phyloP scores from a whole-genome alignment of 2,113 vertebrate species.

The Apus apus region DNA sequence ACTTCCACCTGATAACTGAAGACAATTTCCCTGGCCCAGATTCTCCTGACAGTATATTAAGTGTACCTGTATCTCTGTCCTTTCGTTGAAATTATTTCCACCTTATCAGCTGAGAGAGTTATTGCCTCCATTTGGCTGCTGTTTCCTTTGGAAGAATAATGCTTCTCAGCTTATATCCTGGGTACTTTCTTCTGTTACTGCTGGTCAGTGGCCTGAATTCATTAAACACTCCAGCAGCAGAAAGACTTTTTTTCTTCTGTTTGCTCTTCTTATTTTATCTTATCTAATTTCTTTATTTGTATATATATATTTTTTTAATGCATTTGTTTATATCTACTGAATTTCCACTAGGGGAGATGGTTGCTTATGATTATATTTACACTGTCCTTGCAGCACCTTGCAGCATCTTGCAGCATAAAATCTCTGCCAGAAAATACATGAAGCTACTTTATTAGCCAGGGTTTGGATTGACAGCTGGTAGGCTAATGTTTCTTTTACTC shows the following conservation, averaged over 20 bases:
- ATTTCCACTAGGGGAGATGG: not conserved
- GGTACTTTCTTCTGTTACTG: not conserved
- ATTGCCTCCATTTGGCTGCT: not conserved
- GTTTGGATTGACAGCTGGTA: conserved; percentile 21
- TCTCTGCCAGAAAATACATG: not conserved
- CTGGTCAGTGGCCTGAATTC: not conserved
- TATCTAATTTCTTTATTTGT: not conserved
- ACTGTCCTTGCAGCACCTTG: not conserved
- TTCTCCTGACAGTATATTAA: not conserved
- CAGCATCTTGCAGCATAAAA: not conserved
- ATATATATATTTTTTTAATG: not conserved
- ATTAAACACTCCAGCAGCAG: not conserved
- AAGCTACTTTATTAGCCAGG: not conserved
- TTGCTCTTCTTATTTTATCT: not conserved
- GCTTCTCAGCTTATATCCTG: not conserved
- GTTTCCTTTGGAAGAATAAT: not conserved
- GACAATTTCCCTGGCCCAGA: not conserved
- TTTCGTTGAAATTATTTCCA: not conserved
- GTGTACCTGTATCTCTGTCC: not conserved
- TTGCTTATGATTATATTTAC: not conserved
- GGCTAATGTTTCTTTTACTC: not conserved
- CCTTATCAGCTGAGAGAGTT: not conserved
- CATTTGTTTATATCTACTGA: not conserved
- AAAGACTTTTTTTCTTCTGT: not conserved
- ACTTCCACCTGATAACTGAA: not conserved